Base-by-base conservation (phyloP, 2,888 invertebrate genomes). In the Campoletis raptor region DNA sequence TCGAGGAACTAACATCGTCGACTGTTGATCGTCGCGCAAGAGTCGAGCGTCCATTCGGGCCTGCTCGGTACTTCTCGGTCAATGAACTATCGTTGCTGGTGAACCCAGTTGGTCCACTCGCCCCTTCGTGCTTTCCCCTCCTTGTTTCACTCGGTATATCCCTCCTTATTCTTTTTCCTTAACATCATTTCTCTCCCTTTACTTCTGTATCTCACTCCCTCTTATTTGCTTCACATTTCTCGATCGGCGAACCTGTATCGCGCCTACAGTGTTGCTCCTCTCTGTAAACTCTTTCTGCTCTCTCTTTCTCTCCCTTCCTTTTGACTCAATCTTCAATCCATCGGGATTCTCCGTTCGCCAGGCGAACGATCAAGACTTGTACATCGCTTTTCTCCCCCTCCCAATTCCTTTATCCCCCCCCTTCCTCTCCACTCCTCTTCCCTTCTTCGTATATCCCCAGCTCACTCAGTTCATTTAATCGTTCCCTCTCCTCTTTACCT, bases 101-200 rank as follows among this genome's bases (percentile, higher is more conserved):
- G 94, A 94, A 94, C 93, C 94, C 93, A 94, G 94, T 94, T 94
- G 94, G 94, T 94, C 94, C 94, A 94, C 94, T 93, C 90, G 87
- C 88, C 82, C 86, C 79, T 79, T 73, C 81, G 48, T 77, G 48
- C 80, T 54, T 66, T 70, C 45, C 84, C 79, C 81, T 77, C 54
- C 40, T 24, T 10, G 15, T 64, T 21, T 67, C 61, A 7, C 48
- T 73, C 52, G n/a, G 48, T 21, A 40, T n/a, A 74, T 18, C 52
- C 21, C 52, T 48, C 48, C 40, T 21, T 21, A 37, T 54, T 37
- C 18, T 54, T 37, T 42, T 80, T 52, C 36, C 37, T 61, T 18
- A 18, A n/a, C 64, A 15, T 9, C 8, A 24, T 15, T 37, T 67
- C 70, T 80, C 36, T 57, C 61, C 36, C 64, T 36, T 57, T 54